Evolutionary conservation across 2,113 vertebrate genomes (phyloP).

Genomic region (Machaerirhynchus nigripectus): DNA sequence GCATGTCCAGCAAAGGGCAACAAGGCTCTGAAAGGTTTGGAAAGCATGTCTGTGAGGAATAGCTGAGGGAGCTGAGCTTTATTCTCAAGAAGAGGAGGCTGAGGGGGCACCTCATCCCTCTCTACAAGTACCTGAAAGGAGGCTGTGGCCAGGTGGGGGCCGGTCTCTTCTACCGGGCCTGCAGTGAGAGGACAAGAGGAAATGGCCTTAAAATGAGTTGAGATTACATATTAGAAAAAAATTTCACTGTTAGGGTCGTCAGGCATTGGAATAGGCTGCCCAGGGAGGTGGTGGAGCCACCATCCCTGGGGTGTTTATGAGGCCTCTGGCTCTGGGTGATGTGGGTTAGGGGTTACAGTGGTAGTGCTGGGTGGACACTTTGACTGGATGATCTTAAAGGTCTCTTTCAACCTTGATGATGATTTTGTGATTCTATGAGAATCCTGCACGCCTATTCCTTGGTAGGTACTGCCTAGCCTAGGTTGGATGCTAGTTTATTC

Average conservation of each 20-base stretch:
- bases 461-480: not conserved
- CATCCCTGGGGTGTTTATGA: not conserved
- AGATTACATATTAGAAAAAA: not conserved
- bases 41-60: not conserved
- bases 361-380: not conserved
- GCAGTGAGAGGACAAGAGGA: not conserved
- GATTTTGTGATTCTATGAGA: not conserved
- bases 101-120: fast-evolving
- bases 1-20: fast-evolving
- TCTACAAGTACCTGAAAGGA: not conserved
- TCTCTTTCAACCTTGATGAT: not conserved
- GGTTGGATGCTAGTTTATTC: fast-evolving
- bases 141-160: not conserved
- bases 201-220: not conserved
- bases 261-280: not conserved
- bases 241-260: not conserved
- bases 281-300: too few relatives aligned
- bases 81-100: not conserved
- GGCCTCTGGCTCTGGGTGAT: not conserved
- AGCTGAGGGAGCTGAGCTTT: not conserved
- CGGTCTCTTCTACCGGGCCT: fast-evolving
- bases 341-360: too few relatives aligned
- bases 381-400: not conserved
- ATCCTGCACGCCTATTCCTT: not conserved
- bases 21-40: not conserved